phyloP scores from a whole-genome alignment of 2,113 vertebrate species.

The Larimichthys polyactis region DNA sequence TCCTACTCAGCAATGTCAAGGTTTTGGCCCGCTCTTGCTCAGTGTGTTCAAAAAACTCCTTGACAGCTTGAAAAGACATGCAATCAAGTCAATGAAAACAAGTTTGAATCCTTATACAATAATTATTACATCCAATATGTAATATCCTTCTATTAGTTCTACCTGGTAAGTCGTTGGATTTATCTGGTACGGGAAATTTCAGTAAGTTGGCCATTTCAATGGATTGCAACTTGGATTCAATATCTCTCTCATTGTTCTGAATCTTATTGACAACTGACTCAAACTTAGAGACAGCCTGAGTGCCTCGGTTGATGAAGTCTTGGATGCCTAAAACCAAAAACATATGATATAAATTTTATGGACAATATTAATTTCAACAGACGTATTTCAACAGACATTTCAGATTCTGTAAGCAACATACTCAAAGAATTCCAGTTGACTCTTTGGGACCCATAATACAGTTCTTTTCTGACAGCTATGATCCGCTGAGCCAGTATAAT shows the following conservation, averaged over 20 bases:
- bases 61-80: constrained; percentile 82
- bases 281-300: constrained; percentile 86
- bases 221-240: constrained; percentile 83
- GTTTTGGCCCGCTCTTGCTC: constrained; percentile 87
- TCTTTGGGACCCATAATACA: constrained; percentile 86
- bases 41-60: constrained; percentile 90
- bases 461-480: constrained; percentile 78
- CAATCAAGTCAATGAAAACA: background rate
- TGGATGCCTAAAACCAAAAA: constrained; percentile 84
- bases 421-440: constrained; percentile 92
- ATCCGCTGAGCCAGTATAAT: constrained; percentile 86
- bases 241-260: constrained; percentile 87
- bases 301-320: constrained; percentile 86
- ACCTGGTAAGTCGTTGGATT: constrained; percentile 86
- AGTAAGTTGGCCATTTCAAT: constrained; percentile 90
- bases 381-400: background rate
- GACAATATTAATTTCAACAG: background rate
- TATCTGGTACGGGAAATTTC: constrained; percentile 82
- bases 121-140: constrained; percentile 1
- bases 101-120: background rate
- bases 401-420: constrained; percentile 79
- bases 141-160: constrained; percentile 24
- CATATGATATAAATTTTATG: background rate
- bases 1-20: constrained; percentile 83
- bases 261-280: constrained; percentile 90